Evolutionary conservation across 1,140 invertebrate species (phyloP).

Genomic region (Ceratina australensis): DNA sequence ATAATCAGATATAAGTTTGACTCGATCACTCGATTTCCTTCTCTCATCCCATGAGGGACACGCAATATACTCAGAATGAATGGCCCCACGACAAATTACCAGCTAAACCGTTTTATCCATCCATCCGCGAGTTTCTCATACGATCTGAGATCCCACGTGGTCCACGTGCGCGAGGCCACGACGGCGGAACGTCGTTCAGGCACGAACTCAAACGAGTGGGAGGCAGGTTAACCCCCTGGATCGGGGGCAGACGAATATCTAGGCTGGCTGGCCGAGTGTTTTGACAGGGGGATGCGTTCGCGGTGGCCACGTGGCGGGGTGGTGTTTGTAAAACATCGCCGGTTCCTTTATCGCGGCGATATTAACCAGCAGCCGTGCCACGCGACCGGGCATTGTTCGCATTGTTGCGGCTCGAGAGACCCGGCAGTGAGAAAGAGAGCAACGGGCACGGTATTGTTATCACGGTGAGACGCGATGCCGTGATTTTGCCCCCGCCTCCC

Average conservation of each 20-base stretch:
- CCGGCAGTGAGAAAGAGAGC: conserved; percentile 3
- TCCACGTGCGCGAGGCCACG: conserved; percentile 10
- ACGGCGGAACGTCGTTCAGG: not conserved
- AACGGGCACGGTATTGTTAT: conserved; percentile 61
- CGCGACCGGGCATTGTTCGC: conserved; percentile 59
- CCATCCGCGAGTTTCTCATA: not conserved
- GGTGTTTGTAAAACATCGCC: conserved; percentile 79
- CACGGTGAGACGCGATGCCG: conserved; percentile 55
- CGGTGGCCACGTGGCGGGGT: conserved; percentile 72
- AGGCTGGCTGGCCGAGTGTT: conserved; percentile 68
- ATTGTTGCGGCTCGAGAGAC: conserved; percentile 74
- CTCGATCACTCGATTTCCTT: too few relatives aligned
- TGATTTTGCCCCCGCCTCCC: conserved; percentile 70
- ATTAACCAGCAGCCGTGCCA: conserved; percentile 69
- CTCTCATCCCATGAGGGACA: too few relatives aligned
- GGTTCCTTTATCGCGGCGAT: conserved; percentile 74
- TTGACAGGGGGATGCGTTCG: conserved; percentile 72
- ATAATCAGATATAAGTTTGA: too few relatives aligned
- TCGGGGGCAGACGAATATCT: not conserved
- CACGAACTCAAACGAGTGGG: not conserved
- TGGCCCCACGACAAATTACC: not conserved
- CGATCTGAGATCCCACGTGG: not conserved
- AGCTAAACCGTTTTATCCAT: not conserved
- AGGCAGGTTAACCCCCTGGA: conserved; percentile 10
- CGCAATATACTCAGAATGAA: not conserved